These are phyloP conservation scores for Gallinago nigripennis DNA, from an alignment of 2,797 vertebrate species.

Conservation along the genomic window DNA sequence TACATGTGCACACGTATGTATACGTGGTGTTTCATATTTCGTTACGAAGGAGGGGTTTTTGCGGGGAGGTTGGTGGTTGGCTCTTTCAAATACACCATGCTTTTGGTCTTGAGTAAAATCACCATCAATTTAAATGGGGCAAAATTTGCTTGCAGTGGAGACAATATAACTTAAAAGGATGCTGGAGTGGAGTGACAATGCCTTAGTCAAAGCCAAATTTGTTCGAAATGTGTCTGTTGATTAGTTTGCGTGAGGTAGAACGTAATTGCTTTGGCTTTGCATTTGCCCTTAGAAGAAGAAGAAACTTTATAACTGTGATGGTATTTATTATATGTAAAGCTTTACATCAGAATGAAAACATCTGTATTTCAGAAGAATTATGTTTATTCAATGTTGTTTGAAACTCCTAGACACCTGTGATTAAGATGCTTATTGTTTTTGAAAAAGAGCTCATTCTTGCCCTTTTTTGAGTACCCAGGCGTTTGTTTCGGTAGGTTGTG, in stretches of 20 bases:
- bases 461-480: not conserved
- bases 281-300: not conserved
- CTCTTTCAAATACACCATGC: not conserved
- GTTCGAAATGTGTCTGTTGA: not conserved
- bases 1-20: rapidly evolving
- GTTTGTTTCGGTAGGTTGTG: not conserved
- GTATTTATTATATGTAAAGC: not conserved
- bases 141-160: not conserved
- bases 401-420: not conserved
- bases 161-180: not conserved
- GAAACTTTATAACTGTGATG: not conserved
- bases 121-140: not conserved
- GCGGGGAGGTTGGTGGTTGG: not conserved
- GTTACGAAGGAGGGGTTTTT: not conserved
- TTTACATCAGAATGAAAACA: not conserved
- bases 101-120: not conserved
- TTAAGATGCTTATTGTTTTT: not conserved
- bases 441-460: not conserved
- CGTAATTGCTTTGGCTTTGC: not conserved
- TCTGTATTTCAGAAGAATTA: not conserved
- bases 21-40: not conserved
- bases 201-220: not conserved
- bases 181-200: not conserved
- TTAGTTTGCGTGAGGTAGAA: not conserved
- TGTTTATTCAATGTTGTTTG: not conserved